These are phyloP conservation scores for Chondrilla cf. caribensis DNA, from an alignment of 37 sponge, comb jelly and placozoan genomes.

Conservation along the genomic window DNA sequence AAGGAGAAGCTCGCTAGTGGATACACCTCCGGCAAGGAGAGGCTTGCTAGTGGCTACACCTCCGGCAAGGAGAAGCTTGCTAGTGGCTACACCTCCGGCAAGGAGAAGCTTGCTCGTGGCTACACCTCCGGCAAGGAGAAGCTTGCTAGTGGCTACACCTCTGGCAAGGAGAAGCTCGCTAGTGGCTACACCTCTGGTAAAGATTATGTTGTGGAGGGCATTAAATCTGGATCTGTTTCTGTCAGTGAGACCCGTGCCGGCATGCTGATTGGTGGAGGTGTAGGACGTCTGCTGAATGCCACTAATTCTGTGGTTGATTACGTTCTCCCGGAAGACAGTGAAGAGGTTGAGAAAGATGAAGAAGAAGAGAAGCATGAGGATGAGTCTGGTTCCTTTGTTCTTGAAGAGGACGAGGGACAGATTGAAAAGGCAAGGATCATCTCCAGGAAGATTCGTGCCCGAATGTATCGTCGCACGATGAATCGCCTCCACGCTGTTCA, in stretches of 20 bases:
- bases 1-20: not conserved
- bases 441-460: constrained; percentile 45
- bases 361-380: constrained; percentile 22
- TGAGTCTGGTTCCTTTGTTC: not conserved
- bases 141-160: no score
- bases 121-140: constrained; percentile 16
- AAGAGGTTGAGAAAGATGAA: constrained; percentile 46
- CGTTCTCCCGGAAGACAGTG: constrained; percentile 41
- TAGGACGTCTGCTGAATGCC: constrained; percentile 29
- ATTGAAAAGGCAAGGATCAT: constrained; percentile 25
- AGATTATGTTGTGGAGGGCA: not conserved
- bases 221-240: constrained; percentile 23
- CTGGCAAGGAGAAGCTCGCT: no score
- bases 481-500: constrained; percentile 39
- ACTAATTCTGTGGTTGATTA: constrained; percentile 58
- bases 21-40: constrained; percentile 7
- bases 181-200: no score
- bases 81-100: not conserved
- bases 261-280: constrained; percentile 44
- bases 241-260: constrained; percentile 56
- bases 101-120: not conserved
- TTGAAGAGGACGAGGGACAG: constrained; percentile 26
- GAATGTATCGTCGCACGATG: constrained; percentile 52
- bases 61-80: constrained; percentile 1
- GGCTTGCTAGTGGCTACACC: constrained; percentile 3